Evolutionary conservation across 2,113 vertebrate species (phyloP).

Genomic region (Aphyosemion australe): DNA sequence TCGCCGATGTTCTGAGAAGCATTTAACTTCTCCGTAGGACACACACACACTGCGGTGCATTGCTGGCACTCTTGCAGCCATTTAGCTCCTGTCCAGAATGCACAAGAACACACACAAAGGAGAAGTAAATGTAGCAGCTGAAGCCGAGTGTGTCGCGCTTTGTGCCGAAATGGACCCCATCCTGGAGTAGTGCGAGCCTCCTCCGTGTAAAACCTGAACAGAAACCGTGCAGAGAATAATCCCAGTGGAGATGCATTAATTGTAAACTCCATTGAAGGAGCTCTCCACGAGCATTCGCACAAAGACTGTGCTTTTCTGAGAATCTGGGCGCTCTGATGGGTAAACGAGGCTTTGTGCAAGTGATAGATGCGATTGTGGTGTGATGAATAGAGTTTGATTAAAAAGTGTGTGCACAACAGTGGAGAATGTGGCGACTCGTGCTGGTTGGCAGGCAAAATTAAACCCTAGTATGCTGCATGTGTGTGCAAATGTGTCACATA

Average conservation of each 20-base stretch:
- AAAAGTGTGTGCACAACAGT: slow-evolving; percentile 1
- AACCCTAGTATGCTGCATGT: neutral
- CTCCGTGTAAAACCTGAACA: too few species aligned
- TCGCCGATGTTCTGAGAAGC: slow-evolving; percentile 38
- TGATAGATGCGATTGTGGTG: slow-evolving; percentile 31
- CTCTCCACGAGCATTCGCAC: slow-evolving; percentile 26
- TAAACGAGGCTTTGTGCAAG: slow-evolving; percentile 25
- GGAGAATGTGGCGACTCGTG: slow-evolving; percentile 7
- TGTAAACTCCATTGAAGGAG: slow-evolving; percentile 14
- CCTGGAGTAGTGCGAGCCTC: slow-evolving; percentile 2
- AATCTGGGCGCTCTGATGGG: slow-evolving; percentile 10
- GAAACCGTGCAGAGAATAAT: slow-evolving; percentile 25
- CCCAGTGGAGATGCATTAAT: slow-evolving; percentile 32
- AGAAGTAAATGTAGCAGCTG: slow-evolving; percentile 19
- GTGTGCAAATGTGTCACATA: slow-evolving; percentile 1
- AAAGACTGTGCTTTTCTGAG: slow-evolving; percentile 30
- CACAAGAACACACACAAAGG: slow-evolving; percentile 2
- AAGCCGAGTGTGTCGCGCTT: slow-evolving; percentile 34
- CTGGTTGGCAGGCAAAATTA: slow-evolving; percentile 12
- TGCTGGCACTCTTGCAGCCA: slow-evolving; percentile 41
- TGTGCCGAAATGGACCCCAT: slow-evolving; percentile 20
- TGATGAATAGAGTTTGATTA: slow-evolving; percentile 20
- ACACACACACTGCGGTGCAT: slow-evolving; percentile 34
- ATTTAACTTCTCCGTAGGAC: slow-evolving; percentile 63
- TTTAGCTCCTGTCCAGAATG: slow-evolving; percentile 43